phyloP scores from a whole-genome alignment of 2,888 invertebrate genomes.

The Matsumyia berberina region DNA sequence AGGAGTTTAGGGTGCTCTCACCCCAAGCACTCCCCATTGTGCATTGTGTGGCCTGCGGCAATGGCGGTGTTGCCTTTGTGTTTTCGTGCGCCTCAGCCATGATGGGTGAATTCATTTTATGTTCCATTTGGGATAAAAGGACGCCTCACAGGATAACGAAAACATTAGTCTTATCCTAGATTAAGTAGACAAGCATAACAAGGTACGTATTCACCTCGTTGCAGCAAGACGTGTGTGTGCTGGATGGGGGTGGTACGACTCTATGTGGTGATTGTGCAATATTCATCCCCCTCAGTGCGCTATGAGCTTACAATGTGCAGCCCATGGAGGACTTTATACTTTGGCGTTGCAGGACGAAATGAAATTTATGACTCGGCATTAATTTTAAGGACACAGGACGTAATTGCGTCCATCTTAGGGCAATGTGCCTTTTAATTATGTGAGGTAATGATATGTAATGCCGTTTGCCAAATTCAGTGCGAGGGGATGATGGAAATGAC shows the following conservation, averaged over 20 bases:
- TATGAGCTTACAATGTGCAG: slow-evolving; percentile 4
- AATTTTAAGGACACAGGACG: slow-evolving; percentile 73
- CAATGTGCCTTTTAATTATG: slow-evolving; percentile 72
- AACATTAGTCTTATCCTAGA: slow-evolving; percentile 76
- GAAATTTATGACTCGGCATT: slow-evolving; percentile 83
- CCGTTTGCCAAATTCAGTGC: slow-evolving; percentile 16
- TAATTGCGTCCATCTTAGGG: slow-evolving; percentile 60
- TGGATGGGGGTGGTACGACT: no score
- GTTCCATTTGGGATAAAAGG: slow-evolving; percentile 71
- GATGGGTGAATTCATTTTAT: slow-evolving; percentile 71
- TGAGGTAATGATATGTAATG: slow-evolving; percentile 73
- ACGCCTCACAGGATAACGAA: slow-evolving; percentile 74
- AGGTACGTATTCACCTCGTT: slow-evolving; percentile 44
- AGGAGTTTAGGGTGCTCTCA: slow-evolving; percentile 15
- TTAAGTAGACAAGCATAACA: slow-evolving; percentile 71
- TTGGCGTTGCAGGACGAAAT: slow-evolving; percentile 66
- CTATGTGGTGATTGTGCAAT: slow-evolving; percentile 67
- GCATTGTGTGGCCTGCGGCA: slow-evolving; percentile 43
- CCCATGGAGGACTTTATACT: slow-evolving; percentile 19
- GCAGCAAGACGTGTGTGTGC: slow-evolving; percentile 44
- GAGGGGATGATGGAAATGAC: background rate
- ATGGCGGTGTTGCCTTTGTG: slow-evolving; percentile 55
- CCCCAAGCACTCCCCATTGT: slow-evolving; percentile 36
- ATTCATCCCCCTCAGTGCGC: slow-evolving; percentile 39
- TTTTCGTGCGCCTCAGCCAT: slow-evolving; percentile 50